Base-by-base conservation (phyloP, 2,888 invertebrate species). In the Cephus sareptanus region DNA sequence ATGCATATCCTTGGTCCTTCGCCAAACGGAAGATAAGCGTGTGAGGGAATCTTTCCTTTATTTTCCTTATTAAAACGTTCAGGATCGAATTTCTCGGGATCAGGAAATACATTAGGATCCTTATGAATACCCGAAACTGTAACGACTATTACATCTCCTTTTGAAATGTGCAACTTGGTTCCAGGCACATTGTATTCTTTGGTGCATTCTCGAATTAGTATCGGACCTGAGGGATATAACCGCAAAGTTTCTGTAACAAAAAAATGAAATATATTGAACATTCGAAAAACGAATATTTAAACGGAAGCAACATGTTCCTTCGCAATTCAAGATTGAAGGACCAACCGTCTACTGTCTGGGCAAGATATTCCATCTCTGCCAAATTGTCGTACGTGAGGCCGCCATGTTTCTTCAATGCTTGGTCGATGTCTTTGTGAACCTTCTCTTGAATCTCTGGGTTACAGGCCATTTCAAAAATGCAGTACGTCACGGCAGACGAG, bases 401-500 rank as follows among this genome's bases (percentile, higher is more conserved):
- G 1, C 93, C 93, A 81, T 93, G 86, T 77, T 92, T 92, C 0
- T 88, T 87, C 11, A 93, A 83, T 0, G 92, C 91, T 11, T 87
- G 85, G 11, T 87, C 84, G 4, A 94, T 90, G 87, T 94, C 94
- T 15, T 92, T 87, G 79, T 93, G 89, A 4, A 93, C 92, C 81
- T 89, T 92, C 12, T 89, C 87, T 83, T 94, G 94, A 23, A 93
- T 89, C 1, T 92, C 88, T 56, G 92, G 93, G 85, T 94, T 92
- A 12, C 92, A 82, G 0, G 94, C 94, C 75, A 94, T 85, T 81
- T 93, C 92, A 83, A 93, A 94, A 0, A 93, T 91, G 0, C 93
- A 91, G 80, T 94, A 94, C 80, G 93, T 92, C 4, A 95, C 92
- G 0, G 94, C 93, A 0, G 94, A 93, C 0, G 95, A 94, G 0